Evolutionary conservation across 2,113 vertebrate species (phyloP), one percentile per base, ranked within the genome.

Genomic region (Zonotrichia leucophrys): DNA sequence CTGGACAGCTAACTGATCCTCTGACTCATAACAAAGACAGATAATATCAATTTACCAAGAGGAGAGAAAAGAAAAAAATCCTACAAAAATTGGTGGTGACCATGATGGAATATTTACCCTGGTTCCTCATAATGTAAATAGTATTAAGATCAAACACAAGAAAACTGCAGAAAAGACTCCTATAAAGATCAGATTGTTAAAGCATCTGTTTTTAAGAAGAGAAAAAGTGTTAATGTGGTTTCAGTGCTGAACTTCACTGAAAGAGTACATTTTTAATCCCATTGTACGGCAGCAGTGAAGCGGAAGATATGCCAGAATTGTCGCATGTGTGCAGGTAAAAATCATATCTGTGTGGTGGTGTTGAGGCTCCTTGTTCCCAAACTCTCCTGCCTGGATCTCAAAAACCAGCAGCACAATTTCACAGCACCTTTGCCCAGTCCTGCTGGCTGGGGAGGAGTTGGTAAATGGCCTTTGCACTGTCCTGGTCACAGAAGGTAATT

Each of bases 341-440:
- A 12, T 31, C 0, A 1, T 1, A 2, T 15, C 44, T 3, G 0
- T 33, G 39, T 7, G 7, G 9, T n/a, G 14, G 10, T 44, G 9
- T 53, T 41, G 25, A 13, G 18, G 9, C 1, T 69, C 2, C 35
- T 42, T 87, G 27, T 15, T 77, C 10, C 50, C 24, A 41, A 3
- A 31, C 15, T 63, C 10, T 74, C 15, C 31, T 73, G 22, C 41
- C 39, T 33, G 20, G 17, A 50, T 28, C 30, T 68, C 31, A 80
- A 44, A 72, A 86, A 58, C 3, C 22, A 68, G 12, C 2, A 5
- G n/a, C 41, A 53, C 19, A n/a, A 22, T 0, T 0, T 42, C 13
- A 0, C 12, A 72, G 35, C 3, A 68, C 9, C 52, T 55, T 37
- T 50, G 5, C 11, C 7, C 9, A 20, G 24, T 56, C 9, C 42